These are phyloP conservation scores for Aricia artaxerxes DNA, from an alignment of 2,888 invertebrate genomes.

Conservation along the genomic window DNA sequence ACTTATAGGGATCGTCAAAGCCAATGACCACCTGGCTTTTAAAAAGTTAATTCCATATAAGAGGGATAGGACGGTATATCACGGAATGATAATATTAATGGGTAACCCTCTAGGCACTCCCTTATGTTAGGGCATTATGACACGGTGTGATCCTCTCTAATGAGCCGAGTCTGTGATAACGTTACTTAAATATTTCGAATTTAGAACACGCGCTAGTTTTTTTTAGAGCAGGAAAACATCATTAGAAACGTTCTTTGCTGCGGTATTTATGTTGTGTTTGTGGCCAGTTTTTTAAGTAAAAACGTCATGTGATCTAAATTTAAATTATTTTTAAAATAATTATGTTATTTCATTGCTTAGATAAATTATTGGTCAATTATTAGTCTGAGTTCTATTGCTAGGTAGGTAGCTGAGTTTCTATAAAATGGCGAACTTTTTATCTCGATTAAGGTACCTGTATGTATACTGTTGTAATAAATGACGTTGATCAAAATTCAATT, in stretches of 20 bases:
- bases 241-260: neutral
- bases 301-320: neutral
- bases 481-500: conserved; percentile 7
- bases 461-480: neutral
- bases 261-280: neutral
- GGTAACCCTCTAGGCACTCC: conserved; percentile 11
- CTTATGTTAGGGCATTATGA: conserved; percentile 8
- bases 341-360: no score
- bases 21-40: neutral
- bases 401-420: no score
- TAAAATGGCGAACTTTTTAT: neutral
- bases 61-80: neutral
- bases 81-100: conserved; percentile 21
- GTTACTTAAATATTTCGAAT: neutral
- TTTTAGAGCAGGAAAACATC: neutral
- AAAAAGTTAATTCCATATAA: neutral
- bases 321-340: neutral
- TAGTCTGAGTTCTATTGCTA: no score
- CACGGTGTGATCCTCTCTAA: conserved; percentile 20
- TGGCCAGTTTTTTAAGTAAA: neutral
- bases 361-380: no score
- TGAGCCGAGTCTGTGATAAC: conserved; percentile 16
- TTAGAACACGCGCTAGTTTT: neutral
- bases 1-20: neutral
- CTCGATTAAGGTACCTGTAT: neutral